phyloP scores from a whole-genome alignment of 1,140 invertebrate genomes.

The Apis florea region DNA sequence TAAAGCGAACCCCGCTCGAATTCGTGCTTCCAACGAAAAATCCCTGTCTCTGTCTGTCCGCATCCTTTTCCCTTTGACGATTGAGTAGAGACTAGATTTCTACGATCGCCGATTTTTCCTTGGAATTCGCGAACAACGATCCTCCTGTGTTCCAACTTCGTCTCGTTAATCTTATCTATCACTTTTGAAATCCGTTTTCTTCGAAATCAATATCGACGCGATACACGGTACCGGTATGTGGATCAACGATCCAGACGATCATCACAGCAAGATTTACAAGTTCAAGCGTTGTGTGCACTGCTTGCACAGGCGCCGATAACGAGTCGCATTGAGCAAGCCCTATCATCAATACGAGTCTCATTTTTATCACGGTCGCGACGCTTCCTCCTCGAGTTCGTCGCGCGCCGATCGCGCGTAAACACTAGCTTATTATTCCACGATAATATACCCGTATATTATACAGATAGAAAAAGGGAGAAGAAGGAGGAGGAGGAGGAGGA shows the following conservation, averaged over 20 bases:
- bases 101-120: no score
- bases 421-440: constrained; percentile 66
- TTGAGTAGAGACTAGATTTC: no score
- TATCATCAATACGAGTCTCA: constrained; percentile 32
- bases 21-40: no score
- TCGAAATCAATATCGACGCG: no score
- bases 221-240: neutral
- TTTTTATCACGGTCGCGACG: constrained; percentile 31
- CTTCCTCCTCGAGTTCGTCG: constrained; percentile 28
- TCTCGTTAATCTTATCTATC: no score
- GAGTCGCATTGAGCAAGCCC: constrained; percentile 3
- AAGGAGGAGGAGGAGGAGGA: no score
- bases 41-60: no score
- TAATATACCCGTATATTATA: constrained; percentile 63
- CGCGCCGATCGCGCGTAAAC: constrained; percentile 60
- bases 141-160: no score
- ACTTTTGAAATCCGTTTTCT: no score
- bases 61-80: no score
- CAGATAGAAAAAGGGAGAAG: constrained; percentile 44
- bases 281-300: neutral
- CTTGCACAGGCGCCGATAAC: constrained; percentile 12
- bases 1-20: no score
- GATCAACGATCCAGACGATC: neutral
- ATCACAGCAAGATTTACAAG: neutral
- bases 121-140: no score